Evolutionary conservation across 1,140 invertebrate species (phyloP).

Genomic region (Ooceraea biroi): DNA sequence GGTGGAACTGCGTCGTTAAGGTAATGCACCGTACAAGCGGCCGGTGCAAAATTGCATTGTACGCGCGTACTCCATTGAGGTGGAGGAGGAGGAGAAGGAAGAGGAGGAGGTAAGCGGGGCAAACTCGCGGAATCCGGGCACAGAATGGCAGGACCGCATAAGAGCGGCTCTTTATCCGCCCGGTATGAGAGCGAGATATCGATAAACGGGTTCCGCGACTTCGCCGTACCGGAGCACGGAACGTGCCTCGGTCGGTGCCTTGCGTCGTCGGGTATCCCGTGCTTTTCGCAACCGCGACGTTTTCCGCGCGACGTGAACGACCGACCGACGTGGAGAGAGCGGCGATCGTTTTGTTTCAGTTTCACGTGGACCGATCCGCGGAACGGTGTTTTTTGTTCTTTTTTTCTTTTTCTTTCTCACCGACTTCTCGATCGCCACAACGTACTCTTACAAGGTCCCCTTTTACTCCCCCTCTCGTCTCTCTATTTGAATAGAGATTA

Average conservation of each 20-base stretch:
- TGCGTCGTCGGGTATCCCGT: conserved; percentile 34
- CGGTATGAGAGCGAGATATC: conserved; percentile 62
- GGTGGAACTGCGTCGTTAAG: conserved; percentile 13
- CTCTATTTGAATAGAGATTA: too few species aligned
- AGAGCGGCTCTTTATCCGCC: conserved; percentile 43
- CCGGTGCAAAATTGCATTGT: conserved; percentile 45
- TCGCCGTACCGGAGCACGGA: conserved; percentile 42
- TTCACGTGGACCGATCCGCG: conserved; percentile 10
- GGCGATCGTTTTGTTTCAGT: conserved; percentile 32
- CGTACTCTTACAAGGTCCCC: background rate
- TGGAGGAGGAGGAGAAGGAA: background rate
- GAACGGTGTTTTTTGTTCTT: conserved; percentile 14
- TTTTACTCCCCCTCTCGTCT: background rate
- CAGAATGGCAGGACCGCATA: conserved; percentile 49
- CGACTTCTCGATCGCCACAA: conserved; percentile 8
- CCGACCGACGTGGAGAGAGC: conserved; percentile 11
- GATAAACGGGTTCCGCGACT: conserved; percentile 63
- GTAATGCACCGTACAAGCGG: conserved; percentile 13
- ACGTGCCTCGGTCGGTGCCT: conserved; percentile 1
- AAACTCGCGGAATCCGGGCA: conserved; percentile 55
- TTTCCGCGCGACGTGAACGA: conserved; percentile 22
- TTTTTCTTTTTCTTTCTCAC: too few species aligned
- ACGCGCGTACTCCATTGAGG: conserved; percentile 40
- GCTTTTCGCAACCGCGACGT: conserved; percentile 31
- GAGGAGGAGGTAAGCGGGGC: conserved; percentile 28